Conservation (phyloP, 2,113 vertebrate genomes). For the Pampusana beccarii region DNA sequence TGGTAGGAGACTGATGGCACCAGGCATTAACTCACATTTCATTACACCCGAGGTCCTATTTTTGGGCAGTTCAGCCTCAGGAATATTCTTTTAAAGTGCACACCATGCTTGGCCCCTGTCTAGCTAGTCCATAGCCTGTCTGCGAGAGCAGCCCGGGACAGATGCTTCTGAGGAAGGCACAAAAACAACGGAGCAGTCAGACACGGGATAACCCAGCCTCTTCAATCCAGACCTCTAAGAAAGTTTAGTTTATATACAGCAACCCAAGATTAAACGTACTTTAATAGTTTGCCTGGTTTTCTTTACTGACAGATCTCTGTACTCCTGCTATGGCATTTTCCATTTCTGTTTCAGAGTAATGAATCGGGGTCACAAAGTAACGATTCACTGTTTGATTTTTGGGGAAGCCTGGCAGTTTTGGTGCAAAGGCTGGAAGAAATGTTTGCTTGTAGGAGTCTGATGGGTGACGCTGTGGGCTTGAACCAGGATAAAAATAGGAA, state of each 20-base stretch:
- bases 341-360: neutral
- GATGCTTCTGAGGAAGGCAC: neutral
- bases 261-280: neutral
- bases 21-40: neutral
- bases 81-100: neutral
- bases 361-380: neutral
- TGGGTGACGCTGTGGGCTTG: slow-evolving; percentile 21
- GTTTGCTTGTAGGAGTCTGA: slow-evolving; percentile 42
- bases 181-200: slow-evolving; percentile 18
- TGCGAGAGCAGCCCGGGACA: neutral
- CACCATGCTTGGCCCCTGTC: neutral
- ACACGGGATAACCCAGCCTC: neutral
- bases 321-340: neutral
- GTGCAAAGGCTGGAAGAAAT: neutral
- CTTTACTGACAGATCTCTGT: slow-evolving; percentile 24
- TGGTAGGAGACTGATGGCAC: neutral
- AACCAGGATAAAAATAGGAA: slow-evolving; percentile 36
- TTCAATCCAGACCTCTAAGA: slow-evolving; percentile 38
- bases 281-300: slow-evolving; percentile 26
- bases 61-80: neutral
- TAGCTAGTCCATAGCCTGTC: slow-evolving; percentile 31
- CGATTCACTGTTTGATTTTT: neutral
- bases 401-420: neutral
- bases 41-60: neutral
- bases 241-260: slow-evolving; percentile 28